Base-by-base conservation (phyloP, 2,888 invertebrate genomes). In the Lasioglossum figueresi region DNA sequence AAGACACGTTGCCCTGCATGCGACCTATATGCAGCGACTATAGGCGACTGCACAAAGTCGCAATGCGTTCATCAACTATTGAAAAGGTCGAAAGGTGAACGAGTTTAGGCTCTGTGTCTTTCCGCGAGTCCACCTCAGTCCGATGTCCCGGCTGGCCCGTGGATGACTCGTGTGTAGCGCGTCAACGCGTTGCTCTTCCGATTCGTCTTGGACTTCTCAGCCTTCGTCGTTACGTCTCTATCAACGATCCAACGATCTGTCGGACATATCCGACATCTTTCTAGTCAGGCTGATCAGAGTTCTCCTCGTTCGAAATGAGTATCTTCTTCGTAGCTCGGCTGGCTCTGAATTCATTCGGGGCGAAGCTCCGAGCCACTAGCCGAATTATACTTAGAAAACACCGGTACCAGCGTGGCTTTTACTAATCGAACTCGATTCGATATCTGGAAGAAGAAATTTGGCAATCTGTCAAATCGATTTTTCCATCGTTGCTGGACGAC, bases 321-420 rank as follows among this genome's bases (percentile, higher is more conserved):
- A 76, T 94, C 80, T 76, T 93, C 40, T 94, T 94, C 72, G 78
- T 94, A 40, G 93, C 93, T 56, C 92, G 92, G 34, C 81, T 94
- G 14, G 91, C 91, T 6, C 68, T 93, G 19, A 87, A 90, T 84
- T 91, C 92, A 6, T 82, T 94, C 75, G 88, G 92, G 37, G 89
- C 86, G 23, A 94, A 92, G 85, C 86, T 93, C 85, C 91, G 93
- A 37, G 81, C 90, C 43, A 91, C 94, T 48, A 91, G 82, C 63
- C 86, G 91, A 66, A 90, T 87, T 43, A 88, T 94, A 63, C 86
- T 93, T 1, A 92, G 91, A 72, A 93, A 91, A 63, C 92, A 90
- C 40, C 92, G 94, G 80, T 94, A 93, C 76, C 90, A 92, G 37
- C 92, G 93, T n/a, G 94, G 94, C 34, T 91, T 91, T 76, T 94